These are phyloP conservation scores for Oncorhynchus clarkii DNA, from an alignment of 2,113 vertebrate genomes.

Conservation along the genomic window DNA sequence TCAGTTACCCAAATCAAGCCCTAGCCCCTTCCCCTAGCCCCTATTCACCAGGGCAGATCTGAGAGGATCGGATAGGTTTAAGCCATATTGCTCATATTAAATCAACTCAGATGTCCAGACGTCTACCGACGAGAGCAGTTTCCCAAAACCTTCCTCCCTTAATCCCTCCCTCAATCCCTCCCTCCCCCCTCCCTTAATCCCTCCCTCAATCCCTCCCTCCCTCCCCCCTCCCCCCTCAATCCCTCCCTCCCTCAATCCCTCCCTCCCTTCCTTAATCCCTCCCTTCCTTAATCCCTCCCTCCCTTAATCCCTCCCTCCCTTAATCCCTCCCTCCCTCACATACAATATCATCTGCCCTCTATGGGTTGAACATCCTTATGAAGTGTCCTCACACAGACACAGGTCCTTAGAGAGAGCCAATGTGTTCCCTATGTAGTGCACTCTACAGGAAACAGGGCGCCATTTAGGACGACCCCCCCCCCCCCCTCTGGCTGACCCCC, in stretches of 20 bases:
- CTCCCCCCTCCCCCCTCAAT: too few relatives aligned
- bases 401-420: constrained; percentile 13
- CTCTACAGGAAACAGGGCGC: too few relatives aligned
- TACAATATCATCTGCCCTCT: not conserved
- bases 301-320: too few relatives aligned
- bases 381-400: not conserved
- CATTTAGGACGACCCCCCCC: not conserved
- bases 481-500: not conserved
- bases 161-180: too few relatives aligned
- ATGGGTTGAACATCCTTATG: constrained; percentile 19
- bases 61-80: too few relatives aligned
- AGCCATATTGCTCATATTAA: not conserved
- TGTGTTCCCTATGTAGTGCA: not conserved
- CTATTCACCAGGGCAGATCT: not conserved
- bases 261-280: too few relatives aligned
- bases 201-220: too few relatives aligned
- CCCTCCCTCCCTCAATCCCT: too few relatives aligned
- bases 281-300: too few relatives aligned
- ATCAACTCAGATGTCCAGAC: not conserved
- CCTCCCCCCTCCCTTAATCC: too few relatives aligned
- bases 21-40: too few relatives aligned
- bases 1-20: too few relatives aligned
- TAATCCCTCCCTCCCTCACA: not conserved
- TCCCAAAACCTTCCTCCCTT: not conserved
- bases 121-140: not conserved